Base-by-base conservation (phyloP, 2,888 invertebrate genomes). In the Ophion ellenae region DNA sequence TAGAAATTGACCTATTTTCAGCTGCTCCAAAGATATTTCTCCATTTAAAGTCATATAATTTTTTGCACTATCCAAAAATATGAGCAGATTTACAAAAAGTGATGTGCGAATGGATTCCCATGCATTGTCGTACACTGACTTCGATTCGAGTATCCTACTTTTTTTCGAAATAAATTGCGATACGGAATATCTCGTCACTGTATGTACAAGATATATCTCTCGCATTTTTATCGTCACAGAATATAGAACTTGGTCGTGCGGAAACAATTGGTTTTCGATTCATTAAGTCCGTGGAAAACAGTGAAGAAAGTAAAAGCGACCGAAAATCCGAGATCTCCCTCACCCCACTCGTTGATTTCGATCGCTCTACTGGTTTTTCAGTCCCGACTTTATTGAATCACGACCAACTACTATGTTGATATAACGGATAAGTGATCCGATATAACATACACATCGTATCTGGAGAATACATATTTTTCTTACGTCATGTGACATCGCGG, bases 211-310 rank as follows among this genome's bases (percentile, higher is more conserved):
- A 63, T 57, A 73, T 28, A 11, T 10, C 45, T 20, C 32, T 14
- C n/a, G 45, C 14, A 63, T 57, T 28, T 59, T 53, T 7, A 5
- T 32, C 53, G 17, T 53, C 0, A 40, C 9, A 40, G 9, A 32
- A 53, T 87, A 88, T 83, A 75, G 80, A 75, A 74, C n/a, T 81
- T 67, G 47, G 17, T 74, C 83, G 80, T 14, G 74, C 32, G 83
- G 81, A 86, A 86, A 81, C 36, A 81, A 86, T 83, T 76, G 64
- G 24, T 69, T 81, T 77, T 76, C 76, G 61, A 73, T 74, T 85
- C 36, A 75, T 81, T 53, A 64, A 24, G 73, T 78, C 20, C 40
- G 47, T n/a, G 28, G 28, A 36, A 76, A 24, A 76, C 36, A 36
- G 57, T 5, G 2, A 20, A 45, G 17, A 45, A 67, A 47, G 14